Evolutionary conservation across 2,888 invertebrate species (phyloP), one percentile per base, ranked within the genome.

Genomic region (Carabus problematicus): DNA sequence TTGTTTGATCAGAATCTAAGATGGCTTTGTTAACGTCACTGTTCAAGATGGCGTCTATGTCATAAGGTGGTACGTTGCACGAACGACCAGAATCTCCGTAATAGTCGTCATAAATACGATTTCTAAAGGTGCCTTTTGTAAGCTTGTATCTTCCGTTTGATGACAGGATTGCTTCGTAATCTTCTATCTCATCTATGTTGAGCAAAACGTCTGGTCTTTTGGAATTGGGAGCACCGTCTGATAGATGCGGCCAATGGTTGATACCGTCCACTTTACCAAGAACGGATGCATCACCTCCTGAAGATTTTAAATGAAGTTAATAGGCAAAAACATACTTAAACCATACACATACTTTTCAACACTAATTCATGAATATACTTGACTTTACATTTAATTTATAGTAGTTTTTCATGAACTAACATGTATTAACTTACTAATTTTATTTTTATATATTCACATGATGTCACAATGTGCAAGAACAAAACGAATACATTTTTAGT

Each of bases 231-330:
- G 47, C 11, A 56, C 78, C 75, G 18, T 72, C 54, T 0, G 74
- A 74, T 4, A 83, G 71, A 14, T 74, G 73, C 3, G 73, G 56
- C 82, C 82, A 82, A 67, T 82, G 82, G 63, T 81, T 77, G 8
- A 81, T 72, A 3, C 82, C 82, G 70, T 83, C 83, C 9, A 81
- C 75, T 43, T 75, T 70, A 3, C 78, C 76, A 7, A 78, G 75
- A 41, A 76, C 66, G 1, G 71, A 29, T 0, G 75, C 70, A 55
- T 79, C 66, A 14, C 81, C 82, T 0, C 91, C 81, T 81, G 66
- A 40, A 74, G 73, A 19, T 29, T 29, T 2, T 6, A 29, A 29
- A 29, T 29, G 6, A 29, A 29, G 6, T 29, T 29, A 2, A 29
- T 6, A 29, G 6, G 6, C 29, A 29, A 29, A 29, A 29, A 29